Evolutionary conservation across 2,888 invertebrate genomes (phyloP).

Genomic region (Helicoverpa assulta): DNA sequence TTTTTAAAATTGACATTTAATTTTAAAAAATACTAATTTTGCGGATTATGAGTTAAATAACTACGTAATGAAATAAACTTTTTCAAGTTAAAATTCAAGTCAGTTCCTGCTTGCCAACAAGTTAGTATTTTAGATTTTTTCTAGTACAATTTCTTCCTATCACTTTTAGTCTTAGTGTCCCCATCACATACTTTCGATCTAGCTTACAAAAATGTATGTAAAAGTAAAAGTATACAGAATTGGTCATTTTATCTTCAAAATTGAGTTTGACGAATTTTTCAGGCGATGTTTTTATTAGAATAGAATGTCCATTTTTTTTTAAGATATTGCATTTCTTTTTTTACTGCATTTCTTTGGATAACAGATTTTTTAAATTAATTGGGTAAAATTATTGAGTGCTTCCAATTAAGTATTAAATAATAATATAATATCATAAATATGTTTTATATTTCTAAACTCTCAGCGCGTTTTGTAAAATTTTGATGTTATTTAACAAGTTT

Average conservation of each 20-base stretch:
- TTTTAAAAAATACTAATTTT: too few species aligned
- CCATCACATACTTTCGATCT: slow-evolving; percentile 34
- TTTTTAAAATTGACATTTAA: too few species aligned
- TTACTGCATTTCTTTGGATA: too few species aligned
- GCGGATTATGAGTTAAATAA: background rate
- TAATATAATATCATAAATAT: background rate
- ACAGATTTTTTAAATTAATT: too few species aligned
- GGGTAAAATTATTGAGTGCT: background rate
- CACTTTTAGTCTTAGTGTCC: slow-evolving; percentile 16
- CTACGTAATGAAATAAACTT: background rate
- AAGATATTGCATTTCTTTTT: too few species aligned
- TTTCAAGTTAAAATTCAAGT: background rate
- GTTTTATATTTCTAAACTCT: too few species aligned
- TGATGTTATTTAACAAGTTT: too few species aligned
- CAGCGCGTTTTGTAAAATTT: too few species aligned
- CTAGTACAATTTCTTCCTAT: background rate
- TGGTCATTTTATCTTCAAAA: slow-evolving; percentile 31
- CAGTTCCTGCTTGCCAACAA: background rate
- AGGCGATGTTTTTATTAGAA: too few species aligned
- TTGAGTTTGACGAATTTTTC: slow-evolving; percentile 21
- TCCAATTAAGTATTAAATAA: background rate
- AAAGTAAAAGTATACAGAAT: slow-evolving; percentile 27
- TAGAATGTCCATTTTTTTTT: too few species aligned
- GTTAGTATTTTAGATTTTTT: background rate
- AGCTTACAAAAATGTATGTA: slow-evolving; percentile 22